Evolutionary conservation across 92 coral and sea anemone genomes (phyloP), one percentile per base, ranked within the genome.

Genomic region (Virgularia gustaviana): DNA sequence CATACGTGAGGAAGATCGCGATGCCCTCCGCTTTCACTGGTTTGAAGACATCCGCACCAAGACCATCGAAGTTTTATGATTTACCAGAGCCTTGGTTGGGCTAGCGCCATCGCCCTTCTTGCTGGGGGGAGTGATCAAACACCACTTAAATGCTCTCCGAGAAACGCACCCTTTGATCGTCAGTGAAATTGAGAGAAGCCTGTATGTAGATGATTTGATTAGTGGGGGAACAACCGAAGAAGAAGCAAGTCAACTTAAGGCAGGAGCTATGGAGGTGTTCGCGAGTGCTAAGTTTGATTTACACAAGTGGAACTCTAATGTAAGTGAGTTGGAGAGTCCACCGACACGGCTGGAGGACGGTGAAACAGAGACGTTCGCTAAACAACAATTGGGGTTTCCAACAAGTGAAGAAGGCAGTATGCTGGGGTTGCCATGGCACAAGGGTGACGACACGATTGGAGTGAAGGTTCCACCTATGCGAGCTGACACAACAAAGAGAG

Each of bases 401-500:
- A 9, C 9, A 41, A 45, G 23, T 76, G 83, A 73, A 45, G 79
- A 78, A 47, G 51, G 78, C 9, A 82, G 70, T 37, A 73, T 82
- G 27, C 79, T 82, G 33, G 83, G 78, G 24, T 13, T 78, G 70
- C 37, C 45, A 10, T 82, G 87, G 70, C 49, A 78, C 80, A 83
- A 78, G 58, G 35, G 44, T 25, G 55, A 76, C 27, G 77, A 81
- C 38, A 81, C 57, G n/a, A 34, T 76, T 20, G 42, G 36, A 8
- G 70, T 76, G 12, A 65, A 41, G 9, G 9, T 41, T 16, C 16
- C 47, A 16, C 9, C 9, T 41, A 16, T 41, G 16, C 47, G 9
- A 41, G 47, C 47, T 16, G 47, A 9, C 47, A 9, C 16, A 41
- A 41, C 16, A 16, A 41, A 41, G 16, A 9, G 16, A 41, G 47